Evolutionary conservation across 1,140 invertebrate species (phyloP), one percentile per base, ranked within the genome.

Genomic region (Drosophila seguyi): DNA sequence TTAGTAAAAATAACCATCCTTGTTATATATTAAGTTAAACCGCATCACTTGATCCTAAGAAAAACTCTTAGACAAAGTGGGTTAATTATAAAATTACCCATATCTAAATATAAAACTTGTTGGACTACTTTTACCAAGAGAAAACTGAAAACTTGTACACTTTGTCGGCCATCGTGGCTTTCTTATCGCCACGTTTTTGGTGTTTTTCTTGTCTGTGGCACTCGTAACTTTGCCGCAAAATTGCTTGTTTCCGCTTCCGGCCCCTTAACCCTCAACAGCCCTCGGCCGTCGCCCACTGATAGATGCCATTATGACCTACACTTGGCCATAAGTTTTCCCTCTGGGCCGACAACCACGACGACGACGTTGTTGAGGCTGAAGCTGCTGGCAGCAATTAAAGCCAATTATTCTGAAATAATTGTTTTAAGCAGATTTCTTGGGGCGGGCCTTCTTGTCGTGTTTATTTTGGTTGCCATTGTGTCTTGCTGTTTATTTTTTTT

Each of bases 391-490:
- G 81, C 86, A 92, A 92, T 92, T 92, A 92, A 92, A 92, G 90
- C 83, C 86, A 92, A 92, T 92, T 92, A 92, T 92, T 88, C 83
- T 90, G 73, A 88, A 88, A 87, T 92, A 92, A 92, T 92, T 92
- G 90, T 86, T 92, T 92, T 90, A 88, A 91, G 87, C 85, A 79
- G 85, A 90, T 90, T 90, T 90, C 78, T 79, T 80, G 59, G 67
- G 56, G 20, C 41, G 57, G 27, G 6, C 45, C 45, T 57, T 38
- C 59, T 62, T 61, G 50, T 39, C 7, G 55, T 48, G 53, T 72
- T 72, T 59, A 55, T 62, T 63, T 66, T 72, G 48, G 25, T 56
- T 52, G 29, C n/a, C 41, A 44, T 38, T 55, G 34, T 67, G 41
- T 14, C 14, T 60, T 67, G 29, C n/a, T 44, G 44, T 16, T 47